Evolutionary conservation across 2,888 invertebrate species (phyloP), one percentile per base, ranked within the genome.

Genomic region (Pherbina coryleti): DNA sequence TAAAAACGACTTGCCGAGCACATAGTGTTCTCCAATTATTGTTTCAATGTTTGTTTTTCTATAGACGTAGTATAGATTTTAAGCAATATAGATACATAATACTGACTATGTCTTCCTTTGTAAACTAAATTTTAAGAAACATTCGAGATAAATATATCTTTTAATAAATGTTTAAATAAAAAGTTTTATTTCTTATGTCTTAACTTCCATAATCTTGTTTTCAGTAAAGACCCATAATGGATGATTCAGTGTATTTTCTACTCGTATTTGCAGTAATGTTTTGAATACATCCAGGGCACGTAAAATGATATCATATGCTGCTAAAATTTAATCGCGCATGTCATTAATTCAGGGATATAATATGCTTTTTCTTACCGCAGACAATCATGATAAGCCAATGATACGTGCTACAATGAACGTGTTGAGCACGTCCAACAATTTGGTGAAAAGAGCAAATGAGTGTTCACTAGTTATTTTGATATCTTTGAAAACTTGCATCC

Each of bases 1-100:
- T 72, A 72, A 28, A 25, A 60, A 72, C 51, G 62, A 44, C 73
- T 75, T 75, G 66, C 75, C 75, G 75, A 67, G 55, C 75, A 75
- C 75, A 34, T 37, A 75, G 75, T 75, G 75, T 75, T 55, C 75
- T 64, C 51, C 34, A 37, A 34, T 75, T 75, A 34, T 62, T 66
- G n/a, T 37, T 67, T 75, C 67, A 60, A 55, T 2, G 37, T 55
- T 64, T 37, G 37, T 66, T n/a, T 55, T 17, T n/a, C 14, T 25
- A 53, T 67, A 67, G 14, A 51, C 31, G 1, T 19, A 67, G 17
- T 60, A 25, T 51, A 69, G 19, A n/a, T 60, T 37, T 67, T 44
- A 19, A 22, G 14, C 25, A 67, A 44, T 37, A 37, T 11, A 44
- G n/a, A 37, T 34, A 19, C 37, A 8, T 22, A 67, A 67, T 72